Evolutionary conservation across 1,140 invertebrate species (phyloP), one percentile per base, ranked within the genome.

Genomic region (Globodera ellingtonae): DNA sequence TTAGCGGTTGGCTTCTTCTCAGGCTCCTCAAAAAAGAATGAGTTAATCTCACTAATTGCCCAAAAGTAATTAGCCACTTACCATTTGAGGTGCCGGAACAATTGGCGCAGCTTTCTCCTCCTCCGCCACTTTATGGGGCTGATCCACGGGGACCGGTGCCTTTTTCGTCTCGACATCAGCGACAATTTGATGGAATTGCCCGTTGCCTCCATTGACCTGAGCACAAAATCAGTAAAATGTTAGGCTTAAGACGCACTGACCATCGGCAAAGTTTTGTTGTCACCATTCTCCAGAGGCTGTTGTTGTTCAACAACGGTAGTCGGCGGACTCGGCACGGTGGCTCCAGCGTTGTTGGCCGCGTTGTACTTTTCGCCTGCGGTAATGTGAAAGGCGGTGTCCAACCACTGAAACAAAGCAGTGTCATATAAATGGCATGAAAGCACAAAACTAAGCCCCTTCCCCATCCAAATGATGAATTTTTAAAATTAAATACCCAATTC

Each of bases 341-440:
- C 46, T 2, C 56, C 56, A 47, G 73, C 73, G 18, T 56, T 62
- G 73, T 62, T 75, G n/a, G 66, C 77, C 77, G 69, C 78, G 56
- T 80, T 52, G 50, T 50, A 47, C 15, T 70, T 78, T 8, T 78
- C 65, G 21, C 15, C 48, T 6, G 56, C 21, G 72, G 50, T 78
- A 13, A 72, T 50, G 18, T 52, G 46, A 15, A 82, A 82, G 15
- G 72, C 73, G 35, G 71, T 75, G 72, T 82, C 81, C 52, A 82
- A 48, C 79, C 79, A 82, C 72, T 82, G 48, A 47, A 77, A 62
- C 50, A 72, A 44, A 18, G 71, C 4, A 44, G 35, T 35, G n/a
- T 35, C 35, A 35, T 35, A 35, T 35, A 35, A 24, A 35, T 35
- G 35, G 35, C 35, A 35, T 35, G 3, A 35, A 35, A 35, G 21